phyloP scores from a whole-genome alignment of 2,888 invertebrate species.

The Phlogophora meticulosa region DNA sequence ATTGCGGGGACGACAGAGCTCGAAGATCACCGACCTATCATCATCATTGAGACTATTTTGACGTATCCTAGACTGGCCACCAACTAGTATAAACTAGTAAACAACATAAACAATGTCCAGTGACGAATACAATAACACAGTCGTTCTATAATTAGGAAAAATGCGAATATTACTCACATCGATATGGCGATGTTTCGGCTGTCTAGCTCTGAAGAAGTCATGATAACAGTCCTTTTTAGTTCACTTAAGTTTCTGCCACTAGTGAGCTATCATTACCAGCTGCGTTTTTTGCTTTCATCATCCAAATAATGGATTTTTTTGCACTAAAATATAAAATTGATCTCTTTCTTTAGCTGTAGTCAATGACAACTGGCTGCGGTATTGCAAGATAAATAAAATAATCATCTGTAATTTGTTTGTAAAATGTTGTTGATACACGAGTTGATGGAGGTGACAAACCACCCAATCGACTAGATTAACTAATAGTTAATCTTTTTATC shows the following conservation, averaged over 20 bases:
- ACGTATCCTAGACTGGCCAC: constrained; percentile 30
- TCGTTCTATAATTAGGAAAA: constrained; percentile 80
- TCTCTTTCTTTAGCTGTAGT: constrained; percentile 56
- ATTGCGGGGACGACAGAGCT: constrained; percentile 46
- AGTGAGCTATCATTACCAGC: constrained; percentile 78
- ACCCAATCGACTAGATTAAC: no score
- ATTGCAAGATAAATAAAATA: constrained; percentile 43
- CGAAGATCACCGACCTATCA: constrained; percentile 58
- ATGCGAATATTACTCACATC: constrained; percentile 85
- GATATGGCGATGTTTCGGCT: constrained; percentile 88
- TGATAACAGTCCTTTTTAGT: constrained; percentile 76
- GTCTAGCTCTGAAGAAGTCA: constrained; percentile 89
- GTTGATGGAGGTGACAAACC: no score
- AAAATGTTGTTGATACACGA: neutral
- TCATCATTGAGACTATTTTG: constrained; percentile 27
- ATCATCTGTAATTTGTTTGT: constrained; percentile 20
- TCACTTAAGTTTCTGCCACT: constrained; percentile 76
- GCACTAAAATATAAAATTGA: constrained; percentile 80
- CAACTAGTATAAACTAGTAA: constrained; percentile 51
- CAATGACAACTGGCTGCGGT: constrained; percentile 59
- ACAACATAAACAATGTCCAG: constrained; percentile 74
- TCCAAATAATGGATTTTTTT: constrained; percentile 83
- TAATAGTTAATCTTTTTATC: no score
- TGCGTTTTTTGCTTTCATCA: constrained; percentile 87
- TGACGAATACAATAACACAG: constrained; percentile 73